A percentile compares a stretch with the other conserved stretches of the same genome.
Evolutionary conservation across 2,113 vertebrate genomes (phyloP).

Genomic region (Sceloporus undulatus): DNA sequence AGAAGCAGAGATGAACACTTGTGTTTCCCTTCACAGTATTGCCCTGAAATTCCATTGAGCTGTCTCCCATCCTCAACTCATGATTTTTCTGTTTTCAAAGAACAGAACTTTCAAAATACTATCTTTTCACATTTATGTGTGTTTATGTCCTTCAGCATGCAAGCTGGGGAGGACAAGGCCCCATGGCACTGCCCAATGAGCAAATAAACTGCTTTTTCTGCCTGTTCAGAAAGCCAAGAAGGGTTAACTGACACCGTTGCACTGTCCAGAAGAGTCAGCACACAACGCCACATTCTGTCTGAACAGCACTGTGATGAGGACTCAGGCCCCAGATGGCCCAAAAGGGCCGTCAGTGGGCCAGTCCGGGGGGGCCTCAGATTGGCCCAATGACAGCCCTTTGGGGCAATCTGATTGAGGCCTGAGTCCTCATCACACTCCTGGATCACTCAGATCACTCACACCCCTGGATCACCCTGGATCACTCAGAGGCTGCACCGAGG

Average conservation of each 20-base stretch:
- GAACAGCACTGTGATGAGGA: no score
- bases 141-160: neutral
- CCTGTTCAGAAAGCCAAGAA: neutral
- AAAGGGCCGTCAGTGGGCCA: no score
- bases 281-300: neutral
- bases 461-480: no score
- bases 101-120: neutral
- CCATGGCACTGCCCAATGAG: neutral
- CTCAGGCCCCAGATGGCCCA: no score
- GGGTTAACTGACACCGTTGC: no score
- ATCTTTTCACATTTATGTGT: neutral
- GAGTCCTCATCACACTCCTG: no score
- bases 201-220: neutral
- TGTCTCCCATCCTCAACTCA: neutral
- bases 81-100: neutral
- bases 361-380: no score
- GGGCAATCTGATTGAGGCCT: no score
- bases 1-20: neutral
- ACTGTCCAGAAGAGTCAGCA: neutral
- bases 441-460: no score
- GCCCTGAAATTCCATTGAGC: neutral
- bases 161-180: neutral
- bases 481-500: no score
- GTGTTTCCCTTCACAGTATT: neutral
- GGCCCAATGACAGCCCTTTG: no score